Percentiles rank a stretch among this genome's conserved stretches.
Evolutionary conservation across 2,888 invertebrate species (phyloP).

Genomic region (Conomelus anceps): DNA sequence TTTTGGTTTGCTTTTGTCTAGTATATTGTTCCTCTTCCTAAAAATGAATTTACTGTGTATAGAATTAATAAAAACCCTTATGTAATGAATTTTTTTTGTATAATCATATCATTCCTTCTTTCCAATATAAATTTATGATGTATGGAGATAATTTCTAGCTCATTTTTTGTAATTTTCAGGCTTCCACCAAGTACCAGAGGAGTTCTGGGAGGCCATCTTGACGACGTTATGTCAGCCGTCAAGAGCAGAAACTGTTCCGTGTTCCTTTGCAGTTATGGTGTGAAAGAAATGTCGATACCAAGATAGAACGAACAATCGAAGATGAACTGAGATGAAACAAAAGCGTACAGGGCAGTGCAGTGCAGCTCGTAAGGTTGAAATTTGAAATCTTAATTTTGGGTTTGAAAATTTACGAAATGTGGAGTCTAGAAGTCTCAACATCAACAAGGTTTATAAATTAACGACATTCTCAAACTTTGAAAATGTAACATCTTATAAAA

Average conservation of each 20-base stretch:
- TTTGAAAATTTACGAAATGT: not conserved
- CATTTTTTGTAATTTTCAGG: constrained; percentile 47
- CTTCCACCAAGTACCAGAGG: constrained; percentile 53
- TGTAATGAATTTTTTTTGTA: too few relatives aligned
- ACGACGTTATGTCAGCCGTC: constrained; percentile 68
- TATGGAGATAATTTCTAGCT: not conserved
- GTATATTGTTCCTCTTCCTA: too few relatives aligned
- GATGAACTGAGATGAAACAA: not conserved
- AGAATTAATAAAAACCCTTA: too few relatives aligned
- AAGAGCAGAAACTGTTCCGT: constrained; percentile 59
- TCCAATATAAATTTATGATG: not conserved
- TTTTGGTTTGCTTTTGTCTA: too few relatives aligned
- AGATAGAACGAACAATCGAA: not conserved
- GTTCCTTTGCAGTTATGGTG: constrained; percentile 49
- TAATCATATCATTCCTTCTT: too few relatives aligned
- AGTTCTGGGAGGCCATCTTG: constrained; percentile 59
- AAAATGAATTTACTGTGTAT: too few relatives aligned
- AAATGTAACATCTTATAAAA: too few relatives aligned
- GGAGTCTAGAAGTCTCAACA: not conserved
- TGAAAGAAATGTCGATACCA: not conserved
- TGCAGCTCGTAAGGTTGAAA: not conserved
- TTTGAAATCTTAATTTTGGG: not conserved
- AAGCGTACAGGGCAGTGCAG: not conserved
- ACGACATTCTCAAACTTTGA: too few relatives aligned
- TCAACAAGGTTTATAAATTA: not conserved